Conservation (phyloP, 2,113 vertebrate species). For the Aythya baeri region DNA sequence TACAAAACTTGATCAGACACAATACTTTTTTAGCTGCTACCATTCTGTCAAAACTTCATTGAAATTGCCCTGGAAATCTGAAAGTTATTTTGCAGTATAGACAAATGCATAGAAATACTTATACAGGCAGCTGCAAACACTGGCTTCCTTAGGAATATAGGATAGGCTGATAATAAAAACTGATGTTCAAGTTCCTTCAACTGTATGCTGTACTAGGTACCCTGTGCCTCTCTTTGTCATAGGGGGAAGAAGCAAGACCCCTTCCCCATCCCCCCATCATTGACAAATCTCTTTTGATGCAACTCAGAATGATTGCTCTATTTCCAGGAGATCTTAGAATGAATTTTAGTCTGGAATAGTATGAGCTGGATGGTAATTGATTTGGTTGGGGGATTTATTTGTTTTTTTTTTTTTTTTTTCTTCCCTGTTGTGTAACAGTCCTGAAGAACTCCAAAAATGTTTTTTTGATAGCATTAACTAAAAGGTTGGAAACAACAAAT, state of each 20-base stretch:
- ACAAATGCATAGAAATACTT: neutral
- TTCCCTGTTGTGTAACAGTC: neutral
- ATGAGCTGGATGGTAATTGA: neutral
- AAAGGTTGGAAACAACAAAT: neutral
- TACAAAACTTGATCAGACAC: neutral
- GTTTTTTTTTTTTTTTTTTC: neutral
- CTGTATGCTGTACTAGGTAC: neutral
- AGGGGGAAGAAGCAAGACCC: neutral
- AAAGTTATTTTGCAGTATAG: neutral
- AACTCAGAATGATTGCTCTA: neutral
- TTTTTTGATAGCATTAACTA: neutral
- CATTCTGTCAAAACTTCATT: neutral
- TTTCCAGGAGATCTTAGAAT: neutral
- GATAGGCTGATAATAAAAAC: neutral
- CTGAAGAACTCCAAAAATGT: neutral
- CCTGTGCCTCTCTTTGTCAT: neutral
- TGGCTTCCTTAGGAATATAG: neutral
- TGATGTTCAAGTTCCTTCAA: neutral
- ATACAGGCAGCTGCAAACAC: neutral
- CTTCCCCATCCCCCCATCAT: neutral
- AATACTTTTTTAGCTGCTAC: neutral
- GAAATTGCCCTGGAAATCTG: neutral
- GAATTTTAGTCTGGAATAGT: constrained; percentile 24
- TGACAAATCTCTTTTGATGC: neutral
- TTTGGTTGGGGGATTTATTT: neutral